Evolutionary conservation across 2,888 invertebrate genomes (phyloP), one percentile per base, ranked within the genome.

Genomic region (Lutraria lutraria): DNA sequence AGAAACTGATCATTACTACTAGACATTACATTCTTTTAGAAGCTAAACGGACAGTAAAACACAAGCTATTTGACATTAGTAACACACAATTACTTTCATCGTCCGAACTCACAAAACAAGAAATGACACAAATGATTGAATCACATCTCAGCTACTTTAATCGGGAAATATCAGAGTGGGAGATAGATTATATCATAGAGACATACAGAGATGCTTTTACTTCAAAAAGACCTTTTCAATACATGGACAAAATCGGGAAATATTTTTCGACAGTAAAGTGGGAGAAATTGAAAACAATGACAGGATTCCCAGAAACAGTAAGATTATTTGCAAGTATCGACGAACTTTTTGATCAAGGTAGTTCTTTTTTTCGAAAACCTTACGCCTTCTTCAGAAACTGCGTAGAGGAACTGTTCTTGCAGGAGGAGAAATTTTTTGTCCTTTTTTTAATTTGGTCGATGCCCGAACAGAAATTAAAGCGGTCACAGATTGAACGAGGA

Each of bases 291-390:
- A 63, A 68, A 63, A n/a, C 83, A 63, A 83, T 83, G 83, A 83
- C 89, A 76, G 91, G 91, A 8, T 91, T 88, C 86, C 91, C 91
- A 25, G 86, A 89, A 81, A 88, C 87, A 63, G 91, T 89, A n/a
- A 84, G 68, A 21, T 72, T 91, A 81, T 91, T 89, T 86, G 86
- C 82, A 25, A 31, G 80, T n/a, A 88, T 88, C 43, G 84, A 89
- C 16, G 79, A 86, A 12, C 54, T 91, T 6, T 86, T 81, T 81
- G 16, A 86, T 10, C 81, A 79, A 68, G 88, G 91, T 0, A 2
- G 79, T 0, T 34, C 19, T 0, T 91, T 89, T 56, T 91, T 91
- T 60, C 0, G 19, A n/a, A 34, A 82, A 43, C 91, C 91, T 16
- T 81, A 84, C n/a, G 52, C 68, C n/a, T 91, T 91, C 53, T 87